Base-by-base conservation (phyloP, 1,140 invertebrate genomes). In the Ptiloglossa arizonensis region DNA sequence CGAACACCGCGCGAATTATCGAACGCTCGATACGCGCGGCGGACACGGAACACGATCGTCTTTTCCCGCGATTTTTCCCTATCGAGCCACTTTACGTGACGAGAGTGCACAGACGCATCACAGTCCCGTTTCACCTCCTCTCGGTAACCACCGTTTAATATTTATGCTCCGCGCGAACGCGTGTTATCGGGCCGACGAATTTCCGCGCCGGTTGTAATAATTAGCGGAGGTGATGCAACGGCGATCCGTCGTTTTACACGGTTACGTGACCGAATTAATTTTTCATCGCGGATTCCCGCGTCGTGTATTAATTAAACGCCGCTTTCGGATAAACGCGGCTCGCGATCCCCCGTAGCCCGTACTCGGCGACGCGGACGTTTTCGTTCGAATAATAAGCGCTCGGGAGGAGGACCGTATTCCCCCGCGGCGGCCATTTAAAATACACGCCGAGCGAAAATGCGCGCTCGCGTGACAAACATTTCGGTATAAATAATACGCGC, bases 211-310 rank as follows among this genome's bases (percentile, higher is more conserved):
- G 56, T 52, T 62, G 67, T 68, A 70, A 77, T 77, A 77, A 77
- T 77, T 77, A 70, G 44, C 66, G 67, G 35, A 17, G 54, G 44
- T 24, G 67, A 77, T 70, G 66, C 67, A 70, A 59, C 67, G n/a
- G 15, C 67, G 66, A 77, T 69, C 54, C 66, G 22, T 19, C 35
- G 67, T 67, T 70, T 77, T 77, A 77, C 74, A 70, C 46, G 66
- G 74, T 77, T 77, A 77, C 74, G 74, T 77, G 74, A 77, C 67
- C 74, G 62, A 77, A 77, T 77, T 77, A 77, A 77, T 77, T 77
- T 77, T 70, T 70, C 74, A 52, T 59, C 67, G 56, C 24, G 74
- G 60, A 32, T 35, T 41, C 54, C 38, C 46, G 22, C 22, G 67
- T 70, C 74, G 66, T 48, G 67, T 70, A 62, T 69, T 70, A 70